Evolutionary conservation across 92 coral and sea anemone species (phyloP).

Genomic region (Paragorgia papillata): DNA sequence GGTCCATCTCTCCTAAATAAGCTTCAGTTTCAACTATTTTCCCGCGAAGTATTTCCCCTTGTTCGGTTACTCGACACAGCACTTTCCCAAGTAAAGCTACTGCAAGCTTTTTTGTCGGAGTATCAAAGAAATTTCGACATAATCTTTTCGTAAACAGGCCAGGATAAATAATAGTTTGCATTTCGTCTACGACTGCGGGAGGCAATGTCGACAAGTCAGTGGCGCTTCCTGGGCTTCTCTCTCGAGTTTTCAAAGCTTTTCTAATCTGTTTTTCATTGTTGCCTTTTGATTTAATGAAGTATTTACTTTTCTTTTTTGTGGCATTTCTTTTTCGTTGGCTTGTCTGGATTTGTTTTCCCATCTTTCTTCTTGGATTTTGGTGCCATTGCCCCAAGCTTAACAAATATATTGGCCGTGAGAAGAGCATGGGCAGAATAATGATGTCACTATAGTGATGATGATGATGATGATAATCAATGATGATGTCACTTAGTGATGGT

Average conservation of each 20-base stretch:
- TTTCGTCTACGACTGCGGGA: neutral
- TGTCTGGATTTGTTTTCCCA: neutral
- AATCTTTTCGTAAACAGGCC: slow-evolving; percentile 11
- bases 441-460: too few species aligned
- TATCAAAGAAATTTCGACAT: slow-evolving; percentile 64
- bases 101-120: slow-evolving; percentile 71
- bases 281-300: neutral
- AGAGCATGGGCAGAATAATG: too few species aligned
- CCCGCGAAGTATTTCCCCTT: slow-evolving; percentile 74
- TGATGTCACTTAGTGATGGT: too few species aligned
- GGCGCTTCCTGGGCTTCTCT: slow-evolving; percentile 18
- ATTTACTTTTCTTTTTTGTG: slow-evolving; percentile 26
- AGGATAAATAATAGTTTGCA: neutral
- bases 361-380: neutral
- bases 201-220: neutral
- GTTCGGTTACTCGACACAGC: slow-evolving; percentile 69
- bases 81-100: slow-evolving; percentile 78
- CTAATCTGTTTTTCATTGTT: neutral
- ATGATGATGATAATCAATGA: too few species aligned
- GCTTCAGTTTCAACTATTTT: slow-evolving; percentile 94
- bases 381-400: too few species aligned
- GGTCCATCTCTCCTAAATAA: slow-evolving; percentile 83
- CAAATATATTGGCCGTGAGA: too few species aligned
- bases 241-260: slow-evolving; percentile 10
- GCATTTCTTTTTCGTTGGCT: neutral